Percentiles rank a stretch among this genome's conserved stretches.
phyloP scores from a whole-genome alignment of 2,888 invertebrate species.

The Cerastis rubricosa region DNA sequence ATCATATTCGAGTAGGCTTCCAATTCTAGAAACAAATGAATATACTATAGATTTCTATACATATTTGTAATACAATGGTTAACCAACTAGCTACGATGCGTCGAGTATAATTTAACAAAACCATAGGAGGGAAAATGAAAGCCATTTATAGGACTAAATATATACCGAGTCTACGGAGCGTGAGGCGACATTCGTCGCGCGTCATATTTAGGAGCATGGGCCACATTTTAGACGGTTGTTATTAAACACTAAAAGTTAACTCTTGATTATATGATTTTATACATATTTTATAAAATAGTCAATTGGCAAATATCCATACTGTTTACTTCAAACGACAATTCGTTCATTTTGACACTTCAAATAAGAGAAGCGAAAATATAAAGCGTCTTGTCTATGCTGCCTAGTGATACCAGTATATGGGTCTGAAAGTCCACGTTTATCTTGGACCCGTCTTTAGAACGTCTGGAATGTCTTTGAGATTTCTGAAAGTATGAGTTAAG shows the following conservation, averaged over 20 bases:
- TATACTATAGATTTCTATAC: conserved; percentile 64
- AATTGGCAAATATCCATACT: conserved; percentile 91
- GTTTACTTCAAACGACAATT: conserved; percentile 91
- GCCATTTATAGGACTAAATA: conserved; percentile 88
- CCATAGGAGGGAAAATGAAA: conserved; percentile 90
- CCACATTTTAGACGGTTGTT: conserved; percentile 87
- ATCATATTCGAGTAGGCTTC: conserved; percentile 98
- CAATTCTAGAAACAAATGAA: conserved; percentile 93
- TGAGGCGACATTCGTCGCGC: conserved; percentile 96
- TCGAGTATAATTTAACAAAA: conserved; percentile 80
- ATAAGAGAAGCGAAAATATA: conserved; percentile 69
- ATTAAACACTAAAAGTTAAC: conserved; percentile 79
- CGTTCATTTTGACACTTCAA: conserved; percentile 89
- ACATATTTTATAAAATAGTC: conserved; percentile 87
- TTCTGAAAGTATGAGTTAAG: too few species aligned
- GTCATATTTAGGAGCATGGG: conserved; percentile 95
- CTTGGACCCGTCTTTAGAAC: background rate
- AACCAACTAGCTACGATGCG: conserved; percentile 72
- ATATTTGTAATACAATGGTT: conserved; percentile 62
- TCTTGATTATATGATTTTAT: conserved; percentile 83
- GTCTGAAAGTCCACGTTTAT: background rate
- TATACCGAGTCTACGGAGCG: conserved; percentile 96
- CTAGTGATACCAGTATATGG: conserved; percentile 66
- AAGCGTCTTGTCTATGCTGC: conserved; percentile 82
- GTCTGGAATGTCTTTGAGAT: background rate